Evolutionary conservation across 2,888 invertebrate species (phyloP).

Genomic region (Coleophora deauratella): DNA sequence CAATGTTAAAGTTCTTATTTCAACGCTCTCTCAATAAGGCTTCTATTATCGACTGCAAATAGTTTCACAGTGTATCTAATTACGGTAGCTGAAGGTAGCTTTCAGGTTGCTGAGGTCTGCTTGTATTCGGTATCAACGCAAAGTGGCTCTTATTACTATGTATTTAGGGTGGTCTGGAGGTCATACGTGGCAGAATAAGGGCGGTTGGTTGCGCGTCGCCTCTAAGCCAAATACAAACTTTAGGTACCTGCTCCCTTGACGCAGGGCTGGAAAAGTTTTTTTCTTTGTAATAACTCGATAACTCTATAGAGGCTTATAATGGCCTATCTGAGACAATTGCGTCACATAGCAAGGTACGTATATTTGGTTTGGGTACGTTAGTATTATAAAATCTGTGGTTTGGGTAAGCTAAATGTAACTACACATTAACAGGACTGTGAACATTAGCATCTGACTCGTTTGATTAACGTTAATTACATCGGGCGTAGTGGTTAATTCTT

Average conservation of each 20-base stretch:
- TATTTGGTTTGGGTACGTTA: no score
- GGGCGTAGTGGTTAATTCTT: no score
- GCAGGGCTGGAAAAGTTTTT: constrained; percentile 5
- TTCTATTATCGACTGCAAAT: constrained; percentile 41
- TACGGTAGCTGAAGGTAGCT: constrained; percentile 42
- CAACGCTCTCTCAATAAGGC: neutral
- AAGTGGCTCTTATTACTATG: constrained; percentile 33
- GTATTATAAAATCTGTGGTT: no score
- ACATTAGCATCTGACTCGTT: no score
- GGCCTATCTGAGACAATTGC: no score
- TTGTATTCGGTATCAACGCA: constrained; percentile 19
- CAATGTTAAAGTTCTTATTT: no score
- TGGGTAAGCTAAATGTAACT: no score
- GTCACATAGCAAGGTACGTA: no score
- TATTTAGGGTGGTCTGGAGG: constrained; percentile 21
- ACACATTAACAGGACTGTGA: no score
- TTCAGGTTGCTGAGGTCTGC: constrained; percentile 30
- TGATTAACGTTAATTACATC: no score
- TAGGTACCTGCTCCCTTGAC: constrained; percentile 33
- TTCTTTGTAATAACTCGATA: no score
- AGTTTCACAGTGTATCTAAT: constrained; percentile 51
- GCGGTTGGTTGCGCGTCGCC: constrained; percentile 21
- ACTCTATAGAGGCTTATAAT: no score
- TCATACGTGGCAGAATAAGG: constrained; percentile 11
- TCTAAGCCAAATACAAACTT: constrained; percentile 45